A percentile compares a stretch with the other conserved stretches of the same genome.
Conservation (phyloP, 2,888 invertebrate species). For the Habroteleia sp. region DNA sequence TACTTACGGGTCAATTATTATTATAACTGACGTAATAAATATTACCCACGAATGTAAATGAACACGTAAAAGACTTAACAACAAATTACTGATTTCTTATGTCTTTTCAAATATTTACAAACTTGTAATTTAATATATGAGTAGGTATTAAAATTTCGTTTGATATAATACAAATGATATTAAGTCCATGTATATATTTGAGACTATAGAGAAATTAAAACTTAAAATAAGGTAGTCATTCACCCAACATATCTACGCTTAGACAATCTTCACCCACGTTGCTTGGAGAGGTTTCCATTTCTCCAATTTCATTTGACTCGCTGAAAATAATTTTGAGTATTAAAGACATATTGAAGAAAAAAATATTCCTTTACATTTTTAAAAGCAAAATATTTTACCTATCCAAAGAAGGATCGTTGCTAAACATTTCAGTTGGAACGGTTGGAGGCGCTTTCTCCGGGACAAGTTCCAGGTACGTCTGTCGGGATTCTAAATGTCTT, state of each 20-base stretch:
- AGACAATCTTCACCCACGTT: slow-evolving; percentile 91
- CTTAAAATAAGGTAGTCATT: slow-evolving; percentile 76
- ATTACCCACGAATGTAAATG: slow-evolving; percentile 29
- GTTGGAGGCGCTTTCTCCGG: slow-evolving; percentile 94
- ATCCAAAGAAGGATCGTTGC: slow-evolving; percentile 94
- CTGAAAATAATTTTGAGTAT: slow-evolving; percentile 80
- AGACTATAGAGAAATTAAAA: too few relatives aligned
- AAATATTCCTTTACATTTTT: background rate
- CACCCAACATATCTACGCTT: slow-evolving; percentile 85
- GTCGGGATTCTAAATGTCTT: slow-evolving; percentile 92
- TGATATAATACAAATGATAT: background rate
- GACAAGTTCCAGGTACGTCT: slow-evolving; percentile 89
- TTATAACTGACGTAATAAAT: slow-evolving; percentile 54
- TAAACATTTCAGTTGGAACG: slow-evolving; percentile 96
- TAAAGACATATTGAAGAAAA: too few relatives aligned
- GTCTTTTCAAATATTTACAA: slow-evolving; percentile 55
- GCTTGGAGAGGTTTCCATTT: slow-evolving; percentile 91
- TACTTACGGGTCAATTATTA: slow-evolving; percentile 15
- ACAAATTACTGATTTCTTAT: slow-evolving; percentile 20
- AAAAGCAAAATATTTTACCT: slow-evolving; percentile 84
- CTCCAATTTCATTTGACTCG: slow-evolving; percentile 90
- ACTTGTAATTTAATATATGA: slow-evolving; percentile 26
- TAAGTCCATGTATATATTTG: too few relatives aligned
- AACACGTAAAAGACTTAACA: slow-evolving; percentile 21
- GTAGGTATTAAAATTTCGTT: slow-evolving; percentile 6